Percentiles rank a stretch among this genome's conserved stretches.
These are phyloP conservation scores for Eupleurogrammus muticus DNA, from an alignment of 2,797 vertebrate species.

Conservation along the genomic window DNA sequence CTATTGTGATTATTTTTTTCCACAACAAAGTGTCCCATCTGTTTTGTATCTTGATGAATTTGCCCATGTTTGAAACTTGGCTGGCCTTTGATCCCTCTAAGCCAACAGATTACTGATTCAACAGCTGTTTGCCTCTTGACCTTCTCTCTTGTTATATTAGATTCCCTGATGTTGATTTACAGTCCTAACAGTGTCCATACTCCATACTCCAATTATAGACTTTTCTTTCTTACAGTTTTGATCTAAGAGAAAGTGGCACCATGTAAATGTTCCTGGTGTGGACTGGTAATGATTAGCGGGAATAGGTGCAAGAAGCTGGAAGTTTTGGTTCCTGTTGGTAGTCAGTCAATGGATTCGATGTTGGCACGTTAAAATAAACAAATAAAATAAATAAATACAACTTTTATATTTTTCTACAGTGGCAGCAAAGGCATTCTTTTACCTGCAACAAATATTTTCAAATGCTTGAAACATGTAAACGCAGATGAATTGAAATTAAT, in stretches of 20 bases:
- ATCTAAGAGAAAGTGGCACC: background rate
- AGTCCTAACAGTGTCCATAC: constrained; percentile 3
- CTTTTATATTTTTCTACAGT: too few species aligned
- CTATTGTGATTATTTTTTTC: constrained; percentile 42
- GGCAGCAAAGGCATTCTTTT: too few species aligned
- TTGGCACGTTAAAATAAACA: too few species aligned
- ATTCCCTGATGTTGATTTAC: constrained; percentile 24
- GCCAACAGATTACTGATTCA: constrained; percentile 26
- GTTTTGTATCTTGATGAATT: constrained; percentile 39
- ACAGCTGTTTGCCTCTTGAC: constrained; percentile 46
- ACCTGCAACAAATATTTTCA: too few species aligned
- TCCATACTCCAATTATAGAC: constrained; percentile 15
- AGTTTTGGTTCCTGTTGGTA: too few species aligned
- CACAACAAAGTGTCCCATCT: constrained; percentile 43
- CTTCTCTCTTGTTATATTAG: constrained; percentile 12
- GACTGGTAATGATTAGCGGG: constrained; percentile 22
- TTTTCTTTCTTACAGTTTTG: background rate
- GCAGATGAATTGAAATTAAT: too few species aligned
- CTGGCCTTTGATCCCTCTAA: constrained; percentile 23
- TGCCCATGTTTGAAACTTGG: constrained; percentile 27
- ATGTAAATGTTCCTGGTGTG: constrained; percentile 28
- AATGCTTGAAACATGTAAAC: too few species aligned
- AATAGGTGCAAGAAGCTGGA: constrained; percentile 26
- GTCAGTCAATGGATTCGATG: too few species aligned
- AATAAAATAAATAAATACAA: too few species aligned